Base-by-base conservation (phyloP, 2,888 invertebrate species). In the Diarsia mendica region DNA sequence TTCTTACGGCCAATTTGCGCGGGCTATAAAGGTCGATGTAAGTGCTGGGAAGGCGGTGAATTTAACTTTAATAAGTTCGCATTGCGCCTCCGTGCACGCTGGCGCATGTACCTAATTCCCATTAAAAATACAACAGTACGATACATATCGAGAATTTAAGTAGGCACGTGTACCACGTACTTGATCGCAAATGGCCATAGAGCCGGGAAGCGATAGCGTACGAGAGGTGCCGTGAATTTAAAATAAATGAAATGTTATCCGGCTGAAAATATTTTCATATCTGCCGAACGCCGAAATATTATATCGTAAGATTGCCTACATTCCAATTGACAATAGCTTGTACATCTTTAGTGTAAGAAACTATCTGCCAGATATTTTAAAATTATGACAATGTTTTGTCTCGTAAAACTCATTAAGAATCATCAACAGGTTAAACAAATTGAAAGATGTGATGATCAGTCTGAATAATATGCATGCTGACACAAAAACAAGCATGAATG, bases 21-120 rank as follows among this genome's bases (percentile, higher is more conserved):
- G 77, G 76, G 90, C 88, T 84, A 88, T 92, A 92, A 93, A 92
- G 89, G 90, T 88, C 86, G 82, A 81, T 87, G 88, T 91, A 87
- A 90, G 89, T 89, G 88, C 86, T 87, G 75, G 84, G 80, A 88
- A 84, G 76, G 78, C 88, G 87, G 83, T 88, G 91, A 93, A 94
- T 94, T 92, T 92, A 94, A 93, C 90, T 93, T 95, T 94, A 94
- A 95, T 94, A 93, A 92, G 92, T 92, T 93, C 93, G 93, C 92
- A 92, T 86, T 94, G 93, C 93, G 93, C 92, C 90, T 89, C 77
- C 67, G 78, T 87, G 88, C 88, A 90, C 85, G 88, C 70, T 72
- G 69, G 73, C 79, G 64, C 64, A 85, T 81, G 86, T 82, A 88
- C 85, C 86, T 88, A 89, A 90, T 90, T 85, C 85, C 70, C 84